Evolutionary conservation across 2,797 vertebrate species (phyloP).

Genomic region (Oryzias sinensis): DNA sequence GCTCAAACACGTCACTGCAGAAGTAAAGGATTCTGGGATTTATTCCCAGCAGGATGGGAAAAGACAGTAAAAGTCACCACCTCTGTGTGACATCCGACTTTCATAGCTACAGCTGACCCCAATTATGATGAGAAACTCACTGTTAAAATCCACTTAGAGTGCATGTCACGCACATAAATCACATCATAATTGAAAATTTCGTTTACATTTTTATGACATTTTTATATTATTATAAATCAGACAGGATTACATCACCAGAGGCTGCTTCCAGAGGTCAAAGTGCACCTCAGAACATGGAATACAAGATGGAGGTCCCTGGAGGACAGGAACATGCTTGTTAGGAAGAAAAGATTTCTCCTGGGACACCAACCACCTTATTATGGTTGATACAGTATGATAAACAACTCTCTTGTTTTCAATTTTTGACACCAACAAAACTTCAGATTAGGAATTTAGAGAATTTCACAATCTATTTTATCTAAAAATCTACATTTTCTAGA

Average conservation of each 20-base stretch:
- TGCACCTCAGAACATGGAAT: conserved; percentile 41
- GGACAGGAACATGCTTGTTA: conserved; percentile 52
- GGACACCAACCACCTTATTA: conserved; percentile 26
- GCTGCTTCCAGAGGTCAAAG: conserved; percentile 29
- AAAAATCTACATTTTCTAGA: too few relatives aligned
- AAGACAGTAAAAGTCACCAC: conserved; percentile 11
- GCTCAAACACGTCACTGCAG: conserved; percentile 9
- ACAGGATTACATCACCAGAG: conserved; percentile 29
- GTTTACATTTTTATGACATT: background rate
- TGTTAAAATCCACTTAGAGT: conserved; percentile 31
- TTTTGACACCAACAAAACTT: background rate
- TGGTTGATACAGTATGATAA: conserved; percentile 18
- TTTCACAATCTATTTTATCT: too few relatives aligned
- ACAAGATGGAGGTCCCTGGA: conserved; percentile 42
- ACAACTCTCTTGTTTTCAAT: background rate
- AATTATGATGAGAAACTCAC: conserved; percentile 9
- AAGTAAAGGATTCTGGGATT: conserved; percentile 22
- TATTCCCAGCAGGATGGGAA: conserved; percentile 10
- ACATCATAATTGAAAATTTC: too few relatives aligned
- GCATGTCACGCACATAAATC: too few relatives aligned
- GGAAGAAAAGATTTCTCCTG: conserved; percentile 31
- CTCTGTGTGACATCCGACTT: conserved; percentile 19
- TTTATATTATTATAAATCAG: conserved; percentile 33
- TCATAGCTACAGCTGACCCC: conserved; percentile 13
- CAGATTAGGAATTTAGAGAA: too few relatives aligned